Evolutionary conservation across 1,140 invertebrate genomes (phyloP), one percentile per base, ranked within the genome.

Genomic region (Drosophila busckii): DNA sequence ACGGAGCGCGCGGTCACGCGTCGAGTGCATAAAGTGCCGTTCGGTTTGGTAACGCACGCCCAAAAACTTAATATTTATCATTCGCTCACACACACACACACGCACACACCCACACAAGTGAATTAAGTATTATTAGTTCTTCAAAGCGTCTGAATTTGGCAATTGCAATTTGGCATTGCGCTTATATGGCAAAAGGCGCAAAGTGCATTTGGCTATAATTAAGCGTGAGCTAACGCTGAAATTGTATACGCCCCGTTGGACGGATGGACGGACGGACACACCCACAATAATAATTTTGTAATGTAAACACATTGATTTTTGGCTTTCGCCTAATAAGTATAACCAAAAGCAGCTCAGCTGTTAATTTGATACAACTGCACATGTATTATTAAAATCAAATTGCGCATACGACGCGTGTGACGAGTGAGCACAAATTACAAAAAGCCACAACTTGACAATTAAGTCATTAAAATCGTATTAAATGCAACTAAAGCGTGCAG

Each of bases 381-480:
- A 35, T 37, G 29, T 10, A 35, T 35, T 20, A 37, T 62, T 40
- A 59, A 10, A 45, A 38, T 55, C 17, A 15, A 31, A 22, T 32
- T 48, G 48, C 45, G 63, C 53, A 62, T 71, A 71, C 61, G 68
- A 12, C 29, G 28, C 28, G 29, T 62, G 15, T 4, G 2, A 6
- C 31, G 3, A 15, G 16, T 17, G 6, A 5, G 3, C 6, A 10
- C 41, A 46, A 38, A 48, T 23, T 25, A 40, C 52, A 58, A 66
- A 49, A 44, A 61, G 61, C 32, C 61, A 34, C 20, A 26, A 38
- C 28, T 40, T 22, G 58, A 49, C 63, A 64, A 78, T 78, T 73
- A 73, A 78, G 73, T 78, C 63, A 78, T 78, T 78, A 80, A 65
- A 80, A 73, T 73, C 54, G 60, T 68, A 80, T 78, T 80, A 68